Base-by-base conservation (phyloP, 2,797 vertebrate species). In the Crocidura indochinensis region DNA sequence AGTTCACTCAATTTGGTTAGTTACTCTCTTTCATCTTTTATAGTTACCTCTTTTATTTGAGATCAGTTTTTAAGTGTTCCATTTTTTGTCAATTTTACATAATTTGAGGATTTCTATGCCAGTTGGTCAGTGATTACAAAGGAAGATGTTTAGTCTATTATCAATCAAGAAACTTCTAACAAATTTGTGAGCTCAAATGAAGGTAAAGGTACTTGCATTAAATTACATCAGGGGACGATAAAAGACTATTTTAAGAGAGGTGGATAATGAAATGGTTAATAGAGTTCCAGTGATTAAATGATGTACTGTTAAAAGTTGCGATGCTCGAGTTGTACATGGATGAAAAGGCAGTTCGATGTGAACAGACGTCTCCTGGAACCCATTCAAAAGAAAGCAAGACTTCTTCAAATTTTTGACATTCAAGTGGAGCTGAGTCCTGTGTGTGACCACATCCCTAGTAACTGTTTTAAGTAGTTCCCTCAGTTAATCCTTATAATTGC, bases 151-250 rank as follows among this genome's bases (percentile, higher is more conserved):
- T 74, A 67, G 68, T 73, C 11, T 83, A 74, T 74, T 83, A 74
- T 74, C 49, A 74, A 0, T 20, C 8, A 81, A 14, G 8, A 78
- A 19, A 38, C 38, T 8, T 75, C 17, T 51, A 24, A 68, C 67
- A 88, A 83, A 62, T 71, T 77, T 80, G 94, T 81, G 15, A 87
- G 14, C 44, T 68, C 26, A 64, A 83, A 87, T 85, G 75, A 76
- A 49, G 87, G 56, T 78, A 80, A 62, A 71, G 27, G 15, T 56
- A 10, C 44, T 84, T 92, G 44, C 8, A 49, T 71, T 71, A 90
- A 88, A 68, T 83, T 74, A 53, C 8, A 80, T 0, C 26, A 85
- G 53, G 83, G 74, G 14, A 68, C n/a, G 49, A 47, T 53, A 51
- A 46, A 56, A 8, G 31, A 20, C 90, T 79, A 1, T 81, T 91